phyloP scores from a whole-genome alignment of 1,140 invertebrate genomes.

The Drosophila subpulchrella region DNA sequence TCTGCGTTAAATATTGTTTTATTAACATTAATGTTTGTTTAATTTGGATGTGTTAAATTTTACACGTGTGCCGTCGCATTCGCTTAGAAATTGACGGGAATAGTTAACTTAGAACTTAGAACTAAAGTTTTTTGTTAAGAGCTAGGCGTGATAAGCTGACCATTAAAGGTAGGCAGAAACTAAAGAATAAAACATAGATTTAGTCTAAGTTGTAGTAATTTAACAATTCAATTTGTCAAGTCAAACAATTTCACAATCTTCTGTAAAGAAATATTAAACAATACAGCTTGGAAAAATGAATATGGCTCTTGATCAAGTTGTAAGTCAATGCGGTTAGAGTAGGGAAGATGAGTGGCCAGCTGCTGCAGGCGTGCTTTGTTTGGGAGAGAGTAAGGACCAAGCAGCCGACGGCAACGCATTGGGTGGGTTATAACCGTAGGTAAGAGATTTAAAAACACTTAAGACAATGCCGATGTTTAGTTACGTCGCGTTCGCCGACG shows the following conservation, averaged over 20 bases:
- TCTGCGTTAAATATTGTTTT: constrained; percentile 62
- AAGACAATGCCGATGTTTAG: constrained; percentile 54
- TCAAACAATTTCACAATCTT: constrained; percentile 38
- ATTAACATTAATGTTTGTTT: constrained; percentile 70
- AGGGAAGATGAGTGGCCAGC: constrained; percentile 11
- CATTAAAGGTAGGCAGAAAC: constrained; percentile 54
- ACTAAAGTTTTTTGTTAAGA: constrained; percentile 59
- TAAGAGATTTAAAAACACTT: constrained; percentile 80
- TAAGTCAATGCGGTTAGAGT: neutral
- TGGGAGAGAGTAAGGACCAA: constrained; percentile 37
- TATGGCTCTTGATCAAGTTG: constrained; percentile 16
- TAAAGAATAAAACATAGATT: constrained; percentile 62
- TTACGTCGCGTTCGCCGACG: constrained; percentile 77
- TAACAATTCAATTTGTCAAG: constrained; percentile 44
- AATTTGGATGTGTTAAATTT: constrained; percentile 74
- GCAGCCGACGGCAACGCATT: constrained; percentile 21
- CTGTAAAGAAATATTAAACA: constrained; percentile 34
- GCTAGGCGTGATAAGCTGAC: constrained; percentile 68
- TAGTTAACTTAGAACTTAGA: constrained; percentile 61
- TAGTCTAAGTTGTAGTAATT: constrained; percentile 55
- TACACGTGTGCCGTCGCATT: constrained; percentile 61
- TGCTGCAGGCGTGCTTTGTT: constrained; percentile 4
- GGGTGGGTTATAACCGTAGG: constrained; percentile 47
- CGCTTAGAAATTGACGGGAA: constrained; percentile 24
- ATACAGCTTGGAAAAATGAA: constrained; percentile 18